Evolutionary conservation across 2,888 invertebrate genomes (phyloP), one percentile per base, ranked within the genome.

Genomic region (Parnassius orleans): DNA sequence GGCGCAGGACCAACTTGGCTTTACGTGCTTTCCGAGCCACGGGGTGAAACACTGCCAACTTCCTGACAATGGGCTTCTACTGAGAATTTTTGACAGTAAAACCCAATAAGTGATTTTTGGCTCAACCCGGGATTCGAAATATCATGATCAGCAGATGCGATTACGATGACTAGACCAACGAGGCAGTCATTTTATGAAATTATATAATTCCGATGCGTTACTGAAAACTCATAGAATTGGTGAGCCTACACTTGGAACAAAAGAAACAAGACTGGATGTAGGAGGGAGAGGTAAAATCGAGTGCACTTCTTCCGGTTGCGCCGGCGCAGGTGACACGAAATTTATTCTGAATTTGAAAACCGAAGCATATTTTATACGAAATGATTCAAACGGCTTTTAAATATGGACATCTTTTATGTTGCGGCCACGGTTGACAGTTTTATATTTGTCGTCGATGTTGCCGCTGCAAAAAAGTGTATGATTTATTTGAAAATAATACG

Each of bases 261-360:
- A 63, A 59, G 59, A 11, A 60, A 72, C 82, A 44, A 66, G 72
- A 66, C 83, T 86, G 72, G 59, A 53, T 54, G 76, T 73, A 58
- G 79, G 67, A 77, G 47, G 60, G 76, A 75, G 78, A 78, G 56
- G 61, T 66, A 68, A 47, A 60, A 44, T 68, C 64, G 68, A 66
- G 66, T 71, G 75, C 76, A 79, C 80, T 88, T 87, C 88, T 91
- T 91, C 90, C 90, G 90, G 90, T 83, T 79, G 86, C 86, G 78
- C 79, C 69, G 78, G 80, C 84, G 90, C 90, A 91, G 90, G 90
- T 91, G 90, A 91, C 90, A 90, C 82, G 72, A 87, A 91, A 91
- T 90, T 90, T 90, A 91, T 91, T 90, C 90, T 80, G 86, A 90
- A 90, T 90, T 90, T 90, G 87, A 91, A 90, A 90, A 88, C 83